phyloP scores from a whole-genome alignment of 2,888 invertebrate genomes.

The Agonopterix alstromeriana region DNA sequence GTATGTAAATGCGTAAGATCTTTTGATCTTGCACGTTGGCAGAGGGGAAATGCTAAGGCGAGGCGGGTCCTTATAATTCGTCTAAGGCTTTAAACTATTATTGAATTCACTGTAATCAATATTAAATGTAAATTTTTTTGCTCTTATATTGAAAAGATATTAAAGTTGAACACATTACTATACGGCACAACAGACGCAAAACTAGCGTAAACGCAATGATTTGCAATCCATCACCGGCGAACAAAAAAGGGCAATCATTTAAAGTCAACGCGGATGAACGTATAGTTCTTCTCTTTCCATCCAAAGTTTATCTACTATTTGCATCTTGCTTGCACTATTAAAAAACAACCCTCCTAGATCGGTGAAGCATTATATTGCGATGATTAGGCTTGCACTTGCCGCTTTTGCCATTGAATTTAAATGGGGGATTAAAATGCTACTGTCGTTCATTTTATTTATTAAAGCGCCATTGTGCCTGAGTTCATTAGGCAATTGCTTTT shows the following conservation, averaged over 20 bases:
- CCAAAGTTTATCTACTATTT: slow-evolving; percentile 17
- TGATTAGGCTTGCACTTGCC: slow-evolving; percentile 74
- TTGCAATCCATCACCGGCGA: slow-evolving; percentile 67
- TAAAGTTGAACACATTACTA: slow-evolving; percentile 12
- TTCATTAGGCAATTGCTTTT: slow-evolving; percentile 65
- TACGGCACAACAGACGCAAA: slow-evolving; percentile 6
- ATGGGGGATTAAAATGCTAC: slow-evolving; percentile 49
- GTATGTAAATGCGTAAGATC: too few species aligned
- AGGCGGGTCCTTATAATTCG: too few species aligned
- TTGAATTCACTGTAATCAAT: too few species aligned
- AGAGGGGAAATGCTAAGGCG: too few species aligned
- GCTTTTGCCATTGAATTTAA: slow-evolving; percentile 70
- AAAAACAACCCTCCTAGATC: slow-evolving; percentile 59
- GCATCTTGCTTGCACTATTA: slow-evolving; percentile 35
- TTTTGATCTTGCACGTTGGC: too few species aligned
- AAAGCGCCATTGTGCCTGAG: slow-evolving; percentile 59
- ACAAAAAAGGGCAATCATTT: slow-evolving; percentile 69
- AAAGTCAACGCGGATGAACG: slow-evolving; percentile 72
- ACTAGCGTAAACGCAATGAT: slow-evolving; percentile 47
- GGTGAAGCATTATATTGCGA: slow-evolving; percentile 72
- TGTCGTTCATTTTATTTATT: slow-evolving; percentile 51
- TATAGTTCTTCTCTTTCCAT: slow-evolving; percentile 31
- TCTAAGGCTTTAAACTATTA: too few species aligned
- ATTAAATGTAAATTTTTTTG: too few species aligned
- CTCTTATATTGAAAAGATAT: slow-evolving; percentile 3